phyloP scores from a whole-genome alignment of 2,888 invertebrate genomes.

The Amiota communis region DNA sequence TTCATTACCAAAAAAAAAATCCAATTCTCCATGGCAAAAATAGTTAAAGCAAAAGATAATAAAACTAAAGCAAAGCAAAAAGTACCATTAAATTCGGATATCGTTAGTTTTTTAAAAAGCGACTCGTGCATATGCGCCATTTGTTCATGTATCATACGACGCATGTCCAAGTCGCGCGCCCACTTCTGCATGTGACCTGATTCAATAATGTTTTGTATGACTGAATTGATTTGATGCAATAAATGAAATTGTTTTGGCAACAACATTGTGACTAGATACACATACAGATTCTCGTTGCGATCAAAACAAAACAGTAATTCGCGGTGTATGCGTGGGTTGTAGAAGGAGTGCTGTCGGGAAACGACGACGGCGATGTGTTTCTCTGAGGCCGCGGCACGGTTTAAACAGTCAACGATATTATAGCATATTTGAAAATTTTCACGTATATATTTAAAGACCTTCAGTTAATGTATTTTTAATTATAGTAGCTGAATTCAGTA shows the following conservation, averaged over 20 bases:
- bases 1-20: constrained; percentile 47
- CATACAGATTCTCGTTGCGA: constrained; percentile 69
- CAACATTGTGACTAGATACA: constrained; percentile 69
- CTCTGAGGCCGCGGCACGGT: constrained; percentile 55
- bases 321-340: constrained; percentile 67
- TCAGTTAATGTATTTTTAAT: too few species aligned
- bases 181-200: constrained; percentile 72
- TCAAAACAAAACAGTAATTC: constrained; percentile 70
- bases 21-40: constrained; percentile 54
- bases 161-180: constrained; percentile 67
- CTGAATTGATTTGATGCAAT: constrained; percentile 67
- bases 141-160: constrained; percentile 60
- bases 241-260: constrained; percentile 69
- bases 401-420: constrained; percentile 69
- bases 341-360: constrained; percentile 68
- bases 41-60: constrained; percentile 45
- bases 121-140: constrained; percentile 52
- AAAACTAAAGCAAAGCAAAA: too few species aligned
- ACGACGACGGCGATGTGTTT: constrained; percentile 65
- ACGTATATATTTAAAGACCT: constrained; percentile 69
- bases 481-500: too few species aligned
- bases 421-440: constrained; percentile 67
- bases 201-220: constrained; percentile 69
- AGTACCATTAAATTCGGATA: constrained; percentile 62
- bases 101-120: constrained; percentile 55